Percentiles rank a stretch among this genome's conserved stretches.
Evolutionary conservation across 2,113 vertebrate genomes (phyloP).

Genomic region (Archilochus colubris): DNA sequence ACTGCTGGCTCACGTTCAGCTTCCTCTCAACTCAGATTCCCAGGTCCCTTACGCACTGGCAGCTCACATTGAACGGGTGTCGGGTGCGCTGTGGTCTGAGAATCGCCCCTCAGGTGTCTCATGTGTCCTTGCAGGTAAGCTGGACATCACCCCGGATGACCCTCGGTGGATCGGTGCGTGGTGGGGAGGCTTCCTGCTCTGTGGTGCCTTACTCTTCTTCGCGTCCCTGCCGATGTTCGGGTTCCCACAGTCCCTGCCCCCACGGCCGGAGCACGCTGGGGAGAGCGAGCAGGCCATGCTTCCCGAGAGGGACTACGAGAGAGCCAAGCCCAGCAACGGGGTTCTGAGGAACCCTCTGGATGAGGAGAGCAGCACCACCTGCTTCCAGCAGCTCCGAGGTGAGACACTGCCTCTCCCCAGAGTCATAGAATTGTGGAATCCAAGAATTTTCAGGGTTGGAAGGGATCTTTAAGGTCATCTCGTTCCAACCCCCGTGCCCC

Average conservation of each 20-base stretch:
- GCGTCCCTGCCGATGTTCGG: conserved; percentile 96
- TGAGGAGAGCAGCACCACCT: conserved; percentile 80
- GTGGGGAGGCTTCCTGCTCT: conserved; percentile 98
- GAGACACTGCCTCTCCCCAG: not conserved
- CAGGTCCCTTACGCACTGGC: not conserved
- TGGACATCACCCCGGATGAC: conserved; percentile 93
- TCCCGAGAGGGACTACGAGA: conserved; percentile 82
- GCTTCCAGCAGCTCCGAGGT: conserved; percentile 97
- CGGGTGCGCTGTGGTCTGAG: not conserved
- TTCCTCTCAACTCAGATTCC: not conserved
- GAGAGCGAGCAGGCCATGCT: conserved; percentile 96
- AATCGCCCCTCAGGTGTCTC: not conserved
- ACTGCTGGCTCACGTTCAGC: not conserved
- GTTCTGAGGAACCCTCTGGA: conserved; percentile 76
- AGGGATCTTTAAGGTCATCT: too few relatives aligned
- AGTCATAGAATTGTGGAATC: too few relatives aligned
- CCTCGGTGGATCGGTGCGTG: conserved; percentile 98
- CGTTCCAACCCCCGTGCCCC: too few relatives aligned
- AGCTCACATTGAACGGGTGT: accelerated
- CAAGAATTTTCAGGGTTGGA: too few relatives aligned
- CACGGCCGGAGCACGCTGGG: conserved; percentile 71
- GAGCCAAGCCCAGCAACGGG: conserved; percentile 91
- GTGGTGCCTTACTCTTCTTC: conserved; percentile 97
- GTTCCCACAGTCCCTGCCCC: conserved; percentile 91
- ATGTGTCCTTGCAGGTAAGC: conserved; percentile 75